These are phyloP conservation scores for Willowsia nigromaculata DNA, from an alignment of 2,888 invertebrate species.

Conservation along the genomic window DNA sequence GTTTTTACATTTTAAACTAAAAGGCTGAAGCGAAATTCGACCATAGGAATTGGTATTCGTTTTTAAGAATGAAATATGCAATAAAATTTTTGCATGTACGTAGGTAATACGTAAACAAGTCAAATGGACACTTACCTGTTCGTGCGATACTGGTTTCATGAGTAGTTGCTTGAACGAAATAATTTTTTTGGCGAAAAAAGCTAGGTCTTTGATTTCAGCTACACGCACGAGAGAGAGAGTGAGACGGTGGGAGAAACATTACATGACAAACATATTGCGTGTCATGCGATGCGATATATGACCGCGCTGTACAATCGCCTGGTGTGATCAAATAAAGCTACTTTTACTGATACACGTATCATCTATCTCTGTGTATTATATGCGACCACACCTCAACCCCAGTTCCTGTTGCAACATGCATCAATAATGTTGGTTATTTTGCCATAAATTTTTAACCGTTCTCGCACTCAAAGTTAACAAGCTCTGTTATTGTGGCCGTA, in stretches of 20 bases:
- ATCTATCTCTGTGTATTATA: constrained; percentile 19
- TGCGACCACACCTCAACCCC: constrained; percentile 66
- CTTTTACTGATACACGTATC: constrained; percentile 48
- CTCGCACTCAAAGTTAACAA: constrained; percentile 56
- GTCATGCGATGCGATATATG: constrained; percentile 32
- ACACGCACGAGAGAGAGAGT: not conserved
- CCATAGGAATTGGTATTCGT: too few species aligned
- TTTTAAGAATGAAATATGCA: not conserved
- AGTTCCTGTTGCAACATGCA: constrained; percentile 63
- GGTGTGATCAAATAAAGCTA: constrained; percentile 65
- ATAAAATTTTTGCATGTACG: not conserved
- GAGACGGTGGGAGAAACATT: constrained; percentile 9
- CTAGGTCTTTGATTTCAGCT: constrained; percentile 35
- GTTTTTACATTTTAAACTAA: not conserved
- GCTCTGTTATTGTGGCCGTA: not conserved
- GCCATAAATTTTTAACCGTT: constrained; percentile 65
- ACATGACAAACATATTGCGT: constrained; percentile 58
- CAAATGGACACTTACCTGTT: too few species aligned
- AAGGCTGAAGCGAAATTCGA: too few species aligned
- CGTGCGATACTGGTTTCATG: constrained; percentile 28
- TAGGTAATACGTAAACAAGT: not conserved
- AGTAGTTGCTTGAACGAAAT: not conserved
- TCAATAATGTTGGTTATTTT: constrained; percentile 55
- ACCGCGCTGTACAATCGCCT: constrained; percentile 46
- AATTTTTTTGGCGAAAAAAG: constrained; percentile 42